A percentile compares a stretch with the other conserved stretches of the same genome.
These are phyloP conservation scores for Platysteira castanea DNA, from an alignment of 2,113 vertebrate genomes.

Conservation along the genomic window DNA sequence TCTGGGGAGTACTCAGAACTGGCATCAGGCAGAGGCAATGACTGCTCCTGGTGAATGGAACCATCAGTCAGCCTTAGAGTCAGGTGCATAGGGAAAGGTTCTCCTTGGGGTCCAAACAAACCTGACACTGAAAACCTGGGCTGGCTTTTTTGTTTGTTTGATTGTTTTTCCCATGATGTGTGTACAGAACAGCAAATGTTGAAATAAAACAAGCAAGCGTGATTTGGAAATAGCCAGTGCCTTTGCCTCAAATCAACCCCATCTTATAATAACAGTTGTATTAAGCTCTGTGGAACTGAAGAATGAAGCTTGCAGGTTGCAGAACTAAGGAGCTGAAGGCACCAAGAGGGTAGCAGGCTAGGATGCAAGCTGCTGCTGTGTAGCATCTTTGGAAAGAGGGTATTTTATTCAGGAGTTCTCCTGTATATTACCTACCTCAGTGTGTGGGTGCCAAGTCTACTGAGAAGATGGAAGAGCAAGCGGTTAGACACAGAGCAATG, in stretches of 20 bases:
- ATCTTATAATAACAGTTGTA: background rate
- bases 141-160: background rate
- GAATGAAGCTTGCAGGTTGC: background rate
- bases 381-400: background rate
- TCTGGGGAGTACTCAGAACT: background rate
- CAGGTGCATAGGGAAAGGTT: background rate
- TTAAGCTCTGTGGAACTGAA: background rate
- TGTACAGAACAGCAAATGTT: background rate
- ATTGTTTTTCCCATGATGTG: background rate
- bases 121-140: background rate
- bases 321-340: background rate
- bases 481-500: background rate
- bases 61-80: background rate
- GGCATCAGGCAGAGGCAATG: background rate
- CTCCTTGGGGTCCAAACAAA: background rate
- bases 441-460: background rate
- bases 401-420: background rate
- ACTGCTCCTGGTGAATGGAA: background rate
- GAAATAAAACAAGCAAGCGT: background rate
- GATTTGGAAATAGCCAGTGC: background rate
- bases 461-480: background rate
- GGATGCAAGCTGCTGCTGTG: background rate
- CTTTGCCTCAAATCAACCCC: background rate
- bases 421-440: background rate
- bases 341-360: fast-evolving